phyloP scores from a whole-genome alignment of 2,888 invertebrate species.

The Ceraclea dissimilis region DNA sequence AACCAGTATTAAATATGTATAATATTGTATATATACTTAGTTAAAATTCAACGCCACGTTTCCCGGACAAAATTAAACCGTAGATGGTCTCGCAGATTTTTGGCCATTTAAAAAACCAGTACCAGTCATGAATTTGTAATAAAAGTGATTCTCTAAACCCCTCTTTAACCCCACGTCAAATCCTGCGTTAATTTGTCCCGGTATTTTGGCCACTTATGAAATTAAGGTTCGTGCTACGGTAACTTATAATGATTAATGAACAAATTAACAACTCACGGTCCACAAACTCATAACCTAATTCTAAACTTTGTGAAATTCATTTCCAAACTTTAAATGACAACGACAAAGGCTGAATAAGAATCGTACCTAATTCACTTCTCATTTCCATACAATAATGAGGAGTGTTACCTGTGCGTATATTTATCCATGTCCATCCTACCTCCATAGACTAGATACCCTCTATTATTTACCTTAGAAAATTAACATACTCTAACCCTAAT shows the following conservation, averaged over 20 bases:
- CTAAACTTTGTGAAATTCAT: conserved; percentile 20
- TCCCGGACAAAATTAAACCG: conserved; percentile 21
- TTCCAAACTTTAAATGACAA: conserved; percentile 7
- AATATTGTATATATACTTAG: conserved; percentile 8
- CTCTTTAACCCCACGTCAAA: conserved; percentile 13
- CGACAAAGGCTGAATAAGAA: conserved; percentile 1
- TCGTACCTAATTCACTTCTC: neutral
- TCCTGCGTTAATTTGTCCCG: conserved; percentile 25
- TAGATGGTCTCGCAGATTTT: conserved; percentile 22
- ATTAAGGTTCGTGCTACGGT: conserved; percentile 17
- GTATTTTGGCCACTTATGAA: conserved; percentile 24
- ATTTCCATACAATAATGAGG: neutral
- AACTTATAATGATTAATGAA: conserved; percentile 23
- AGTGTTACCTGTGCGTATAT: too few species aligned
- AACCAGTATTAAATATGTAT: neutral
- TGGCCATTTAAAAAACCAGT: conserved; percentile 22
- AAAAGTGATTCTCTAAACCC: conserved; percentile 19
- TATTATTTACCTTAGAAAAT: too few species aligned
- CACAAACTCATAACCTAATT: conserved; percentile 25
- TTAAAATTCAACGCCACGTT: conserved; percentile 19
- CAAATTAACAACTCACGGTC: conserved; percentile 22
- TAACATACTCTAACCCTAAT: too few species aligned
- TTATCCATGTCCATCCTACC: too few species aligned
- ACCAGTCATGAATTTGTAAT: conserved; percentile 25
- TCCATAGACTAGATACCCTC: too few species aligned